Evolutionary conservation across 2,888 invertebrate species (phyloP).

Genomic region (Eupithecia dodoneata): DNA sequence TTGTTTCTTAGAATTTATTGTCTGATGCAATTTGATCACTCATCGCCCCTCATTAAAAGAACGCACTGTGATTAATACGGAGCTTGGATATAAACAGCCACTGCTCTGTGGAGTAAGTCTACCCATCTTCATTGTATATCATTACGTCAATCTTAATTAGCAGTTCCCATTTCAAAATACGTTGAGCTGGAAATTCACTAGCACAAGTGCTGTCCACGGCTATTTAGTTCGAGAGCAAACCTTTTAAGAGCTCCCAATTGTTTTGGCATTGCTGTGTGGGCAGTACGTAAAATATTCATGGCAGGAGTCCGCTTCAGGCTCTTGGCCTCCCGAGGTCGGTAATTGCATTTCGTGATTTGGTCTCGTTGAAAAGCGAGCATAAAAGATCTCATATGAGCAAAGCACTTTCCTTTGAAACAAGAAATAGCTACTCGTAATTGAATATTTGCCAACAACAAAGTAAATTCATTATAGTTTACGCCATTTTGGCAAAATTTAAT

Average conservation of each 20-base stretch:
- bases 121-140: not conserved
- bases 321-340: slow-evolving; percentile 15
- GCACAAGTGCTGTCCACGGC: slow-evolving; percentile 8
- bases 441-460: slow-evolving; percentile 3
- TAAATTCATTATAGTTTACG: not conserved
- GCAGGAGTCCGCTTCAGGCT: slow-evolving; percentile 26
- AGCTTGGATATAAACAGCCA: slow-evolving; percentile 3
- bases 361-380: not conserved
- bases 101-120: not conserved
- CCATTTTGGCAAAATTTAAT: not conserved
- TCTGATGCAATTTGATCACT: not conserved
- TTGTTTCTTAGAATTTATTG: slow-evolving; percentile 6
- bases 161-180: not conserved
- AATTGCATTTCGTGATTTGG: slow-evolving; percentile 8
- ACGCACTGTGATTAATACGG: slow-evolving; percentile 3
- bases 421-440: not conserved
- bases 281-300: slow-evolving; percentile 41
- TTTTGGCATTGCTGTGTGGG: slow-evolving; percentile 36
- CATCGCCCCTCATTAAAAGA: not conserved
- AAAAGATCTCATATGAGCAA: not conserved
- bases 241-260: slow-evolving; percentile 39
- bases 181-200: not conserved
- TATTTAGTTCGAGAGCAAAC: slow-evolving; percentile 20
- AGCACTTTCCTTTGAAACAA: not conserved
- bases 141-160: not conserved